Evolutionary conservation across 2,888 invertebrate species (phyloP).

Genomic region (Sympetrum striolatum): DNA sequence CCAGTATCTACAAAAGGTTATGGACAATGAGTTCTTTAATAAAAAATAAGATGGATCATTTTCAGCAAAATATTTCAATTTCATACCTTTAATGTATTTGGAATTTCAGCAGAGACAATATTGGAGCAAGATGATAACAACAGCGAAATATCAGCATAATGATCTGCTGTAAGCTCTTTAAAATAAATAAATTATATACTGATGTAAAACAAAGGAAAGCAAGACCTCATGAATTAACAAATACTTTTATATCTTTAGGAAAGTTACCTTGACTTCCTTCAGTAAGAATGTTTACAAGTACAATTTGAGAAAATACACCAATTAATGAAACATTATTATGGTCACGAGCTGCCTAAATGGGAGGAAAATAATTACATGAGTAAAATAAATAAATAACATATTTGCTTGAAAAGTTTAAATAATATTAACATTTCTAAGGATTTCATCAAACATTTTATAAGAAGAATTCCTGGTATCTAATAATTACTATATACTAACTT

Average conservation of each 20-base stretch:
- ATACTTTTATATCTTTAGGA: constrained; percentile 27
- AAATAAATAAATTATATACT: constrained; percentile 41
- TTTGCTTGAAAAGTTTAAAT: no score
- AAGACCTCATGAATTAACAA: neutral
- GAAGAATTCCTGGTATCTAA: no score
- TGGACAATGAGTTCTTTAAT: constrained; percentile 52
- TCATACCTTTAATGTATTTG: constrained; percentile 60
- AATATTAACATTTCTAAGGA: no score
- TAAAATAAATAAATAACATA: no score
- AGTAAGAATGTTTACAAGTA: constrained; percentile 64
- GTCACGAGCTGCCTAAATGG: constrained; percentile 53
- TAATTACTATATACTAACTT: neutral
- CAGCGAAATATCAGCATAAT: constrained; percentile 72
- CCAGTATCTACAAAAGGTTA: constrained; percentile 60
- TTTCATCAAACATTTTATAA: no score
- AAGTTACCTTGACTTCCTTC: constrained; percentile 56
- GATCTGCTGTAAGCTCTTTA: constrained; percentile 69
- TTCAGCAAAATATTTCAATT: constrained; percentile 49
- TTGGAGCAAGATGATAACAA: constrained; percentile 72
- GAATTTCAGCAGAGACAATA: constrained; percentile 79
- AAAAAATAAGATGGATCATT: neutral
- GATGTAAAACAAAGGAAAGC: neutral
- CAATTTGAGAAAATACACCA: constrained; percentile 64
- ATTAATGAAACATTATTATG: constrained; percentile 63
- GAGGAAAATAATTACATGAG: constrained; percentile 50